Evolutionary conservation across 2,797 vertebrate genomes (phyloP).

Genomic region (Scomberomorus guttatus): DNA sequence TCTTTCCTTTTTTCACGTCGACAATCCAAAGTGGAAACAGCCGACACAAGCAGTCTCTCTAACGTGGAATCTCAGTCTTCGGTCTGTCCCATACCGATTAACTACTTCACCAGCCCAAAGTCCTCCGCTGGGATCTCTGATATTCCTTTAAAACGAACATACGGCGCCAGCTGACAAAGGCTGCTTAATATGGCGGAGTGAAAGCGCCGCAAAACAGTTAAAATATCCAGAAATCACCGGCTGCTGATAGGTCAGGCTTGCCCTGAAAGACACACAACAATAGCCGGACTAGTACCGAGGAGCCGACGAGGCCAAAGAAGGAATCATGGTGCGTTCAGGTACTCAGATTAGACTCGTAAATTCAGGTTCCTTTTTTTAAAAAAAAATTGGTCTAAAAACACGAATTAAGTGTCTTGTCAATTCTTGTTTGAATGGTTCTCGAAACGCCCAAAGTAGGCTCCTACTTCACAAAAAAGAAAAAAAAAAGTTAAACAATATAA

Average conservation of each 20-base stretch:
- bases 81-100: conserved; percentile 81
- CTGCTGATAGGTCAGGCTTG: conserved; percentile 70
- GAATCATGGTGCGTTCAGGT: conserved; percentile 67
- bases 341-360: conserved; percentile 53
- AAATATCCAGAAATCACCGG: conserved; percentile 63
- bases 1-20: conserved; percentile 43
- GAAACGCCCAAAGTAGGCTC: no score
- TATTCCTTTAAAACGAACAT: conserved; percentile 25
- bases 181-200: conserved; percentile 21
- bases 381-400: no score
- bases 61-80: conserved; percentile 73
- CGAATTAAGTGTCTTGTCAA: no score
- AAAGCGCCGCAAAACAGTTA: conserved; percentile 21
- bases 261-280: conserved; percentile 82
- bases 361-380: fast-evolving
- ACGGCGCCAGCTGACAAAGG: conserved; percentile 17
- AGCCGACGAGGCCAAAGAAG: conserved; percentile 76
- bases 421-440: no score
- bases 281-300: conserved; percentile 71
- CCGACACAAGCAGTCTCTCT: conserved; percentile 29
- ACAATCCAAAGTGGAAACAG: conserved; percentile 51
- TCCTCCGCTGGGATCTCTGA: conserved; percentile 52
- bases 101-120: conserved; percentile 71
- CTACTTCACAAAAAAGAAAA: background rate
- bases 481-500: background rate